A percentile compares a stretch with the other conserved stretches of the same genome.
Evolutionary conservation across 2,113 vertebrate species (phyloP).

Genomic region (Lampris incognitus): DNA sequence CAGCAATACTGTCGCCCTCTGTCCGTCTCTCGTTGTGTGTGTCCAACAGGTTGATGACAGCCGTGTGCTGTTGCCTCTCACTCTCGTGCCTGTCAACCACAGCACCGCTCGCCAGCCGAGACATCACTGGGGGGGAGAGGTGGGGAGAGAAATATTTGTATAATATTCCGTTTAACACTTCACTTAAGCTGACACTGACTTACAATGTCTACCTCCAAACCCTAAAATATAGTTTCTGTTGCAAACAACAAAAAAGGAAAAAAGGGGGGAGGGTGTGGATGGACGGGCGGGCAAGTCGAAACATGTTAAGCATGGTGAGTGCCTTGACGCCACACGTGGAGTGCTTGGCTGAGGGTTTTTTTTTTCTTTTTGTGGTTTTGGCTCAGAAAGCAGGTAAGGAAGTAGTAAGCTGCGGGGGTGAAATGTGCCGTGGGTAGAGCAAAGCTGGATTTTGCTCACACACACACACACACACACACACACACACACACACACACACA

Average conservation of each 20-base stretch:
- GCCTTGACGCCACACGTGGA: not conserved
- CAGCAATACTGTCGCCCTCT: constrained; percentile 52
- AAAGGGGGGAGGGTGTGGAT: constrained; percentile 42
- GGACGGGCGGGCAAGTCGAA: constrained; percentile 61
- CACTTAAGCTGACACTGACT: not conserved
- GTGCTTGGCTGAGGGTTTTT: not conserved
- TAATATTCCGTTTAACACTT: too few relatives aligned
- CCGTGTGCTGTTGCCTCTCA: constrained; percentile 71
- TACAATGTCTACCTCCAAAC: not conserved
- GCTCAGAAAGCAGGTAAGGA: not conserved
- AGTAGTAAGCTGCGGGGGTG: constrained; percentile 1
- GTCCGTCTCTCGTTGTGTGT: constrained; percentile 56
- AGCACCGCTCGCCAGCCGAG: constrained; percentile 68
- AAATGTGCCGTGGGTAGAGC: constrained; percentile 15
- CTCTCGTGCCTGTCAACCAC: constrained; percentile 77
- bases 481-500: too few relatives aligned
- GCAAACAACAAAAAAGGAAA: not conserved
- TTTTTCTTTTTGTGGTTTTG: not conserved
- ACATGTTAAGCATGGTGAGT: constrained; percentile 60
- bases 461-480: too few relatives aligned
- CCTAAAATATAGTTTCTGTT: too few relatives aligned
- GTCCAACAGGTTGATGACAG: constrained; percentile 76
- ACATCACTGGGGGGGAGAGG: constrained; percentile 60
- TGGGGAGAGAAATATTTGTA: constrained; percentile 4
- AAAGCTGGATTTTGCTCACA: constrained; percentile 30